A percentile compares a stretch with the other conserved stretches of the same genome.
These are phyloP conservation scores for Carassius gibelio DNA, from an alignment of 2,113 vertebrate species.

Conservation along the genomic window DNA sequence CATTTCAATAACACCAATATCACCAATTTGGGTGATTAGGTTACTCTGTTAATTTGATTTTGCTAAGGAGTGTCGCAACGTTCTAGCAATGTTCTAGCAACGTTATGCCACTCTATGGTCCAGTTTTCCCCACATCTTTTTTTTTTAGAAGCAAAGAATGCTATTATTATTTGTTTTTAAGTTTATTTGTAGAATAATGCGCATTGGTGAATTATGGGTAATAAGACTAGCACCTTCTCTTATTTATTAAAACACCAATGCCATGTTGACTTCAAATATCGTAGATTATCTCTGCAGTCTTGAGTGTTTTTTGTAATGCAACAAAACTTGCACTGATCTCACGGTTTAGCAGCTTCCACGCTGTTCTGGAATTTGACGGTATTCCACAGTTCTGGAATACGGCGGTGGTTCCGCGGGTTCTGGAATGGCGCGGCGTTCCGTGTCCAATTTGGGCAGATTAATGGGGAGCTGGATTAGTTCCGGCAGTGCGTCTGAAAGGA, in stretches of 20 bases:
- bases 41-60: not conserved
- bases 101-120: not conserved
- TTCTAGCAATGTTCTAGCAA: not conserved
- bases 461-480: conserved; percentile 63
- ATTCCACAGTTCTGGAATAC: conserved; percentile 44
- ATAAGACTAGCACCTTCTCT: not conserved
- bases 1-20: too few species aligned
- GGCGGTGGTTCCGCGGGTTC: conserved; percentile 36
- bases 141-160: too few species aligned
- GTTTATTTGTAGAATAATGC: too few species aligned
- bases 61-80: not conserved
- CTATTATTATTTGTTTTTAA: too few species aligned
- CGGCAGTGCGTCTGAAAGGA: conserved; percentile 62
- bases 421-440: conserved; percentile 49
- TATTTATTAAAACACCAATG: not conserved
- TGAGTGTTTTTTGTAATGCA: not conserved
- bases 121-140: too few species aligned
- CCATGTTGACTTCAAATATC: not conserved
- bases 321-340: too few species aligned
- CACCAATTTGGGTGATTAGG: too few species aligned
- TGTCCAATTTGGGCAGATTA: conserved; percentile 64
- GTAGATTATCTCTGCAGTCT: not conserved
- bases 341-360: not conserved
- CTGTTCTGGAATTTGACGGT: conserved; percentile 1
- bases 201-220: not conserved